Evolutionary conservation across 2,797 vertebrate species (phyloP).

Genomic region (Geotrypetes seraphini): DNA sequence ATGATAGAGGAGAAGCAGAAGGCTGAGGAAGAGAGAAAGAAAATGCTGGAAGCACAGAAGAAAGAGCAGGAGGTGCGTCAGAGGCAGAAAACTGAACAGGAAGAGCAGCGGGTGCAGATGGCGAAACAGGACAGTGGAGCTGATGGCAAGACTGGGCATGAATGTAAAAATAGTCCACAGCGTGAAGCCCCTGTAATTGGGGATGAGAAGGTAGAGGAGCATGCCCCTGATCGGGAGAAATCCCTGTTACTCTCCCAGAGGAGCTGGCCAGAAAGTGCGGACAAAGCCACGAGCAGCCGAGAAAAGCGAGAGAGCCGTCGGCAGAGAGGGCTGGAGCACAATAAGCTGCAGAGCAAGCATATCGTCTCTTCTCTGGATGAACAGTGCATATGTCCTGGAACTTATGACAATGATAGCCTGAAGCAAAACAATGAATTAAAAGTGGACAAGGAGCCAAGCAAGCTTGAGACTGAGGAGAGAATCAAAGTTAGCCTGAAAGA

Average conservation of each 20-base stretch:
- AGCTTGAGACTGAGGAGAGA: neutral
- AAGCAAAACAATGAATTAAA: constrained; percentile 2
- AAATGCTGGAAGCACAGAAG: constrained; percentile 13
- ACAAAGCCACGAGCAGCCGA: constrained; percentile 54
- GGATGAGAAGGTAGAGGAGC: neutral
- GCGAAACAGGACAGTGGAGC: neutral
- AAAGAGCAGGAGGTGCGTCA: neutral
- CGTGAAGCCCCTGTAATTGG: constrained; percentile 1
- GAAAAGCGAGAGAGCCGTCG: constrained; percentile 85
- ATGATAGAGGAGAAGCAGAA: constrained; percentile 52
- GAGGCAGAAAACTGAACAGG: neutral
- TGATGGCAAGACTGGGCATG: constrained; percentile 6
- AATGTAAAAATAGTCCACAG: too few species aligned
- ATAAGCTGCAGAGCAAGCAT: constrained; percentile 76
- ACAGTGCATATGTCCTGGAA: too few species aligned
- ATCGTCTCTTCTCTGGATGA: constrained; percentile 27
- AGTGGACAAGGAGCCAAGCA: neutral
- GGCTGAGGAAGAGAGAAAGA: constrained; percentile 41
- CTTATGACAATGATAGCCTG: constrained; percentile 5
- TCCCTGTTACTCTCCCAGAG: constrained; percentile 12
- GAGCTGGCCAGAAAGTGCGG: constrained; percentile 8
- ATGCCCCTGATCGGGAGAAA: neutral
- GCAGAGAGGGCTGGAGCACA: constrained; percentile 83
- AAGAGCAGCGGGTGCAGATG: neutral
- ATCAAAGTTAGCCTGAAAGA: neutral